These are phyloP conservation scores for Cephus nigrinus DNA, from an alignment of 2,888 invertebrate species.

Conservation along the genomic window DNA sequence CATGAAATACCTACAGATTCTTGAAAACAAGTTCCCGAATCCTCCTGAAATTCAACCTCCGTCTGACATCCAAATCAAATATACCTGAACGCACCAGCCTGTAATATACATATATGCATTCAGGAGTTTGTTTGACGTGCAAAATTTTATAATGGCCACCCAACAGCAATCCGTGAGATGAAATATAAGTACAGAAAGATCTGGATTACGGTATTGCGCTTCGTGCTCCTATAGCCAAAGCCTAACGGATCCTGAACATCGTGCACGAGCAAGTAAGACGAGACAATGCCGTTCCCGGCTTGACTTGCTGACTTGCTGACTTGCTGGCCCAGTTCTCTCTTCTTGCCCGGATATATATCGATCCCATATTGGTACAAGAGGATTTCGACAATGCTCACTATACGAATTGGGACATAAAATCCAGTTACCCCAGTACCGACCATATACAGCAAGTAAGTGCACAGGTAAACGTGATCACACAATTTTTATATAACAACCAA, in stretches of 20 bases:
- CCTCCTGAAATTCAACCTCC: not conserved
- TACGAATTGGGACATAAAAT: not conserved
- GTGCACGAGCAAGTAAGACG: not conserved
- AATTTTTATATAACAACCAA: not conserved
- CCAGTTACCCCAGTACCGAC: not conserved
- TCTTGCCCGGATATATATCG: not conserved
- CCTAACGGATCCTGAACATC: not conserved
- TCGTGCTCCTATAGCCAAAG: not conserved
- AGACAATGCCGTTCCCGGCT: conserved; percentile 9
- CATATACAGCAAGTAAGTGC: not conserved
- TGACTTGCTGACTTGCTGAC: conserved; percentile 6
- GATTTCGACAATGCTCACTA: not conserved
- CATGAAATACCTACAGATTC: not conserved
- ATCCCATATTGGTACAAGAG: not conserved
- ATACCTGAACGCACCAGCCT: not conserved
- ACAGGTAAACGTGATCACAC: not conserved
- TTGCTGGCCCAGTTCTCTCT: conserved; percentile 10
- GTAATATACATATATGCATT: not conserved
- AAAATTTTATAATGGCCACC: not conserved
- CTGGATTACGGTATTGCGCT: not conserved
- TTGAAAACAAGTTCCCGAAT: not conserved
- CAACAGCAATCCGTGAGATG: not conserved
- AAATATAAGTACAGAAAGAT: not conserved
- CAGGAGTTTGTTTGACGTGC: not conserved
- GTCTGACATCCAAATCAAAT: not conserved